phyloP scores from a whole-genome alignment of 2,888 invertebrate species.

The Mythimna lalbum region DNA sequence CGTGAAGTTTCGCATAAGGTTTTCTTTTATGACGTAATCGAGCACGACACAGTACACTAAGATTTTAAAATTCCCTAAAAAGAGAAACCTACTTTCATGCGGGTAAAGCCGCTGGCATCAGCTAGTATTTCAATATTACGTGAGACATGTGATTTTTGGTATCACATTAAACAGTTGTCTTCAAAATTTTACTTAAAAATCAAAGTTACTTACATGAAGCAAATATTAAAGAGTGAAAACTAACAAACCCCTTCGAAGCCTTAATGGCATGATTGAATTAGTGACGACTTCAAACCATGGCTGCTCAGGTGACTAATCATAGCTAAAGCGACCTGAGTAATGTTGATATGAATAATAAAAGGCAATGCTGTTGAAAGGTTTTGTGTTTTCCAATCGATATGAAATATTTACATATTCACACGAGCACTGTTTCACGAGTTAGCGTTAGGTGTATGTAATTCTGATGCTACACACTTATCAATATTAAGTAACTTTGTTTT shows the following conservation, averaged over 20 bases:
- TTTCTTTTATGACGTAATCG: too few relatives aligned
- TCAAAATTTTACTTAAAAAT: not conserved
- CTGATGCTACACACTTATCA: not conserved
- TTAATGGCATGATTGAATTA: not conserved
- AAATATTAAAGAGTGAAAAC: not conserved
- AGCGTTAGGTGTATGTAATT: not conserved
- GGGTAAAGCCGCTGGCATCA: too few relatives aligned
- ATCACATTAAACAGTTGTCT: not conserved
- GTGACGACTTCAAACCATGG: not conserved
- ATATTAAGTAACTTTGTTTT: not conserved
- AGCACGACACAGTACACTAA: too few relatives aligned
- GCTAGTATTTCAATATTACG: too few relatives aligned
- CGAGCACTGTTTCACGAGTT: constrained; percentile 2
- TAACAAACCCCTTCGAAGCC: not conserved
- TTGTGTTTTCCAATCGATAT: constrained; percentile 24
- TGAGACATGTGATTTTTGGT: too few relatives aligned
- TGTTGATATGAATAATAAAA: constrained; percentile 39
- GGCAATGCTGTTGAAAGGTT: constrained; percentile 16
- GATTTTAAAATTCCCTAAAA: too few relatives aligned
- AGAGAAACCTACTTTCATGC: too few relatives aligned
- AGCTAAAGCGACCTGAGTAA: constrained; percentile 16
- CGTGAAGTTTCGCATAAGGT: too few relatives aligned
- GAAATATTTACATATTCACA: constrained; percentile 12
- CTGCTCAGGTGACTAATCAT: not conserved
- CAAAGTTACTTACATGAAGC: not conserved